Percentiles rank a stretch among this genome's conserved stretches.
Conservation (phyloP, 2,113 vertebrate genomes). For the Blennius ocellaris region DNA sequence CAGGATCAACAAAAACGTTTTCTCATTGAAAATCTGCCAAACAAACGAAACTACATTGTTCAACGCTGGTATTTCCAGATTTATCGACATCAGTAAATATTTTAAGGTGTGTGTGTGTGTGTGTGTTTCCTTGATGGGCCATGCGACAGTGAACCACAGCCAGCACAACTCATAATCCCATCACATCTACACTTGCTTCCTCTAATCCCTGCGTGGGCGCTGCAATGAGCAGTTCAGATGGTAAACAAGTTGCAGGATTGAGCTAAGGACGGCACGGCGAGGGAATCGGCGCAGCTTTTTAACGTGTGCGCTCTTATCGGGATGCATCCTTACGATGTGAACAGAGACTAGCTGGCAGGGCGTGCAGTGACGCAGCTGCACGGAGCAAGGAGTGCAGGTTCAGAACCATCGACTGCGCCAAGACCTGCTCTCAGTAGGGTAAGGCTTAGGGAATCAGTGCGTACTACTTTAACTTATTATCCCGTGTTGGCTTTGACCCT, state of each 20-base stretch:
- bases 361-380: no score
- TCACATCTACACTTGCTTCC: conserved; percentile 47
- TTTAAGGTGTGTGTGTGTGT: no score
- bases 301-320: no score
- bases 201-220: conserved; percentile 61
- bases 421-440: background rate
- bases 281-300: background rate
- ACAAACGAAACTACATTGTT: background rate
- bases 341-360: background rate
- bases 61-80: conserved; percentile 8
- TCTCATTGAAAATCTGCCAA: background rate
- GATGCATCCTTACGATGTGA: background rate
- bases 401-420: conserved; percentile 22
- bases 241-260: conserved; percentile 58
- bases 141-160: conserved; percentile 24
- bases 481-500: background rate
- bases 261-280: no score
- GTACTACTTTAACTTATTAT: conserved; percentile 1
- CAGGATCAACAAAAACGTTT: background rate
- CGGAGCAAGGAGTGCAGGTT: no score
- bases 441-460: conserved; percentile 15
- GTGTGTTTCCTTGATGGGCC: conserved; percentile 2
- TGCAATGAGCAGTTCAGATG: conserved; percentile 36
- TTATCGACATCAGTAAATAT: background rate
- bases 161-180: conserved; percentile 57